phyloP scores from a whole-genome alignment of 37 sponge, comb jelly and placozoan species.

The Ephydatia muelleri region DNA sequence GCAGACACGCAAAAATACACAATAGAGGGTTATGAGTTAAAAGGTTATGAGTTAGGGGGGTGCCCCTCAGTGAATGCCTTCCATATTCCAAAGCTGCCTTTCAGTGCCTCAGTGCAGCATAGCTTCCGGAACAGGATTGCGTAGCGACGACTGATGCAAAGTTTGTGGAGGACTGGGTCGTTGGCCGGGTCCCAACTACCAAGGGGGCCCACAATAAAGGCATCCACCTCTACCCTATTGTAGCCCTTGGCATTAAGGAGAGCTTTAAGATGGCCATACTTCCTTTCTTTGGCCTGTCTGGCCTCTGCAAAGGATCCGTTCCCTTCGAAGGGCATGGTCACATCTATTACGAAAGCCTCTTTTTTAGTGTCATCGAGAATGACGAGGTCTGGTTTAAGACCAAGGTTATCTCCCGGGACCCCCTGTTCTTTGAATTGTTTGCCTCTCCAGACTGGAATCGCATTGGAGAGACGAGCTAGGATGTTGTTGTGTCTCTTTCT shows the following conservation, averaged over 20 bases:
- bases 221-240: conserved; percentile 1
- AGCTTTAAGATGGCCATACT: background rate
- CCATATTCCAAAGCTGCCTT: conserved; percentile 14
- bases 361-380: conserved; percentile 6
- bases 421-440: conserved; percentile 7
- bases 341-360: conserved; percentile 21
- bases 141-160: background rate
- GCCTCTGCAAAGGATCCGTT: conserved; percentile 1
- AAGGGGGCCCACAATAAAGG: conserved; percentile 1
- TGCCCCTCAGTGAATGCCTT: conserved; percentile 9
- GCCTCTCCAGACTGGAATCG: background rate
- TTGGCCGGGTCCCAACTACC: conserved; percentile 17
- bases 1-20: conserved; percentile 1
- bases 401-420: conserved; percentile 8
- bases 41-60: background rate
- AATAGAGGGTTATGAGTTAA: conserved; percentile 1
- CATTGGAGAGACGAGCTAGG: conserved; percentile 14
- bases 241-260: conserved; percentile 1
- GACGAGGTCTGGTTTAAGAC: conserved; percentile 18
- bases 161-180: conserved; percentile 7
- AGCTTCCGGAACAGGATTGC: conserved; percentile 22
- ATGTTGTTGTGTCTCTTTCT: conserved; percentile 18
- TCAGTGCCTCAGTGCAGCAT: conserved; percentile 18
- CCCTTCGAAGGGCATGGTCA: conserved; percentile 29
- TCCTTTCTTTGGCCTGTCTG: conserved; percentile 1